phyloP scores from a whole-genome alignment of 2,888 invertebrate species.

The Agonopterix heracliana region DNA sequence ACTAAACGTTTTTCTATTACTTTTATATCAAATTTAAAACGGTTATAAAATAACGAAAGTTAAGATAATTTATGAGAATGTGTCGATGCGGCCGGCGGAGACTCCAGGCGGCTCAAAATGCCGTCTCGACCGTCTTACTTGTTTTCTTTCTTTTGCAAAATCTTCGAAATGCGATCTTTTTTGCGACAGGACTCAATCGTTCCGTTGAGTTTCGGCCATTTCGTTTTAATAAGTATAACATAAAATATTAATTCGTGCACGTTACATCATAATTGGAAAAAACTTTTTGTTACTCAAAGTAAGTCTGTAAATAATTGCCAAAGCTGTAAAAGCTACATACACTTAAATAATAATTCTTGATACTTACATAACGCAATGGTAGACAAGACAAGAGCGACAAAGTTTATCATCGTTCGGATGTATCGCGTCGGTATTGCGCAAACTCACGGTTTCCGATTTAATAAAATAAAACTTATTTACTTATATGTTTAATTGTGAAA shows the following conservation, averaged over 20 bases:
- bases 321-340: slow-evolving; percentile 8
- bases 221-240: too few species aligned
- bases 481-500: neutral
- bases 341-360: too few species aligned
- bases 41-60: too few species aligned
- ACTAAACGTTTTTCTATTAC: slow-evolving; percentile 15
- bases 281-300: too few species aligned
- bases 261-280: too few species aligned
- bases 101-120: slow-evolving; percentile 21
- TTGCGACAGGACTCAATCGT: slow-evolving; percentile 7
- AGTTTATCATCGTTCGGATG: slow-evolving; percentile 72
- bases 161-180: slow-evolving; percentile 40
- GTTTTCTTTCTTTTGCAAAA: slow-evolving; percentile 62
- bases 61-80: slow-evolving; percentile 20
- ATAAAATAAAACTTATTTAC: slow-evolving; percentile 4
- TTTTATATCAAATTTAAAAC: neutral
- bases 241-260: too few species aligned
- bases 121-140: slow-evolving; percentile 52
- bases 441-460: slow-evolving; percentile 35
- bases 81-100: slow-evolving; percentile 22
- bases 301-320: slow-evolving; percentile 13
- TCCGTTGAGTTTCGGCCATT: neutral
- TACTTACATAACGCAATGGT: slow-evolving; percentile 22
- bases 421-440: slow-evolving; percentile 66
- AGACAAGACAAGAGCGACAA: slow-evolving; percentile 67